Conservation (phyloP, 37 sponge, comb jelly and placozoan genomes). For the Ephydatia muelleri region DNA sequence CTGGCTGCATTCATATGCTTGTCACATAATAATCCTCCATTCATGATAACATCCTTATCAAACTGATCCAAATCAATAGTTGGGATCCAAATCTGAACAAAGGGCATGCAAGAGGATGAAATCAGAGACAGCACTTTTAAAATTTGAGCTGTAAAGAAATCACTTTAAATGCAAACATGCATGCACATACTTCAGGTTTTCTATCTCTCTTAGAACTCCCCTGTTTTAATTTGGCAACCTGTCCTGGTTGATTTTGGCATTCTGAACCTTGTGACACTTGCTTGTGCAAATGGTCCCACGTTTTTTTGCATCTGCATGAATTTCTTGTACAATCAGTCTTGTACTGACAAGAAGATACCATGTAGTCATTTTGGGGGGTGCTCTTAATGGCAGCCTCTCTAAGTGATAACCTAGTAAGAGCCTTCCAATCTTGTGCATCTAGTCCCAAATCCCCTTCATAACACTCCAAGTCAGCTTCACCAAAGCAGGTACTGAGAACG, state of each 20-base stretch:
- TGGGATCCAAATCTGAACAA: not conserved
- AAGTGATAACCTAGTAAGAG: conserved; percentile 10
- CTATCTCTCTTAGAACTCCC: too few relatives aligned
- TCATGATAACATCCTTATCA: conserved; percentile 4
- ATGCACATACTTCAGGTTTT: too few relatives aligned
- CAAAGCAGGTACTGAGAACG: conserved; percentile 33
- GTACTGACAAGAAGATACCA: conserved; percentile 14
- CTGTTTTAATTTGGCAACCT: too few relatives aligned
- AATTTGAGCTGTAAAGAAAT: too few relatives aligned
- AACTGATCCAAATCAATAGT: not conserved
- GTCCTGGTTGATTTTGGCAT: conserved; percentile 20
- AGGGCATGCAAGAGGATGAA: too few relatives aligned
- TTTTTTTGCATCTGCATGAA: conserved; percentile 12
- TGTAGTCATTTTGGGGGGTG: conserved; percentile 22
- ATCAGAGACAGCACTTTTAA: too few relatives aligned
- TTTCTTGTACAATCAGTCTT: conserved; percentile 11
- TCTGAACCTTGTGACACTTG: conserved; percentile 26
- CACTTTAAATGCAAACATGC: too few relatives aligned
- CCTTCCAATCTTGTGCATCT: conserved; percentile 5
- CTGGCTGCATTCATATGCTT: conserved; percentile 20
- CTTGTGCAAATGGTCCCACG: conserved; percentile 12
- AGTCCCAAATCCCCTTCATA: conserved; percentile 19
- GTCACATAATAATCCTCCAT: not conserved
- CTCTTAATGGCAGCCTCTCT: conserved; percentile 22
- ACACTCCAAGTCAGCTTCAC: conserved; percentile 25